These are phyloP conservation scores for Scolopax mira DNA, from an alignment of 2,113 vertebrate genomes.

Conservation along the genomic window DNA sequence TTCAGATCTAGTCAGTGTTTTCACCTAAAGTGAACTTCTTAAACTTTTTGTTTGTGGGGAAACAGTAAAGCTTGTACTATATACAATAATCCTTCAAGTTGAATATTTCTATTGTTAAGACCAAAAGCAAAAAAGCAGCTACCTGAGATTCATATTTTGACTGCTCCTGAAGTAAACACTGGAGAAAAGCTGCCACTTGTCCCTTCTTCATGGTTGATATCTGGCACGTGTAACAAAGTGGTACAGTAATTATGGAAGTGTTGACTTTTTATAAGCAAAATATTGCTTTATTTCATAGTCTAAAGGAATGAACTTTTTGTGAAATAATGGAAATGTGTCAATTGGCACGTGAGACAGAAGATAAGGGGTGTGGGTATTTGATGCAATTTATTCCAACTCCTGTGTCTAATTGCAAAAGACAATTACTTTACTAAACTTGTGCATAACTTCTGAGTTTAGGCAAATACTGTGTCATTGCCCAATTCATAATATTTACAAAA, in stretches of 20 bases:
- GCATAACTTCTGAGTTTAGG: neutral
- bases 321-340: neutral
- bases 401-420: neutral
- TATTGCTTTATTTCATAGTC: neutral
- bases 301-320: neutral
- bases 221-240: neutral
- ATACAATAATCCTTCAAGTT: neutral
- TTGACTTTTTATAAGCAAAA: neutral
- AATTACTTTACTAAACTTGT: neutral
- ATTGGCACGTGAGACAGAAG: neutral
- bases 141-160: neutral
- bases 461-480: neutral
- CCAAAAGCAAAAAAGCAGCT: neutral
- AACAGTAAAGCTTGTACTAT: neutral
- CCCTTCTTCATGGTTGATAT: neutral
- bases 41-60: neutral
- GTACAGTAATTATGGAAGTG: neutral
- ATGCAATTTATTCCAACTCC: neutral
- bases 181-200: neutral
- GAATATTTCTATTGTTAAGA: neutral
- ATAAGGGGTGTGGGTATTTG: fast-evolving
- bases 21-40: neutral
- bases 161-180: neutral
- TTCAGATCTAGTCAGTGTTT: neutral
- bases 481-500: neutral